These are phyloP conservation scores for Zoanthus solanderi DNA, from an alignment of 92 coral and sea anemone species.

Conservation along the genomic window DNA sequence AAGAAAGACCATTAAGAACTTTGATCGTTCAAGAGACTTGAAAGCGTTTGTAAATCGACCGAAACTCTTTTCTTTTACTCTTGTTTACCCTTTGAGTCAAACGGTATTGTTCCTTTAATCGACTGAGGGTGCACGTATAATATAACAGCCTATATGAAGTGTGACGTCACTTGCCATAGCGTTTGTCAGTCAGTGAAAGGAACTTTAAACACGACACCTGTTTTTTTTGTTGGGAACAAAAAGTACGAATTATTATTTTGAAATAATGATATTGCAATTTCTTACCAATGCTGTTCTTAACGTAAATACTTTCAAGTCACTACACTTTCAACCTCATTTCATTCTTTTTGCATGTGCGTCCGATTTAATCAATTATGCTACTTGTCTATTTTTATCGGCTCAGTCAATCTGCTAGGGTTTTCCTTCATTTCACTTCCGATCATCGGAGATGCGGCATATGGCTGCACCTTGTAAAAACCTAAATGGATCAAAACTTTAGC, in stretches of 20 bases:
- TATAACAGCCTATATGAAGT: neutral
- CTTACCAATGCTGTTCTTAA: neutral
- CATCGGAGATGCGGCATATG: neutral
- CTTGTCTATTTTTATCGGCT: neutral
- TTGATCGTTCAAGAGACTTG: neutral
- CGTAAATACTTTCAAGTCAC: neutral
- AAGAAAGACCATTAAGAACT: neutral
- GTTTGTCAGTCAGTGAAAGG: neutral
- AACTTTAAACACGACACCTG: neutral
- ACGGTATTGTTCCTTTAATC: neutral
- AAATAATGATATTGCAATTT: no score
- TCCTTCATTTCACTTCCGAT: neutral
- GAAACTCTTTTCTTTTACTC: neutral
- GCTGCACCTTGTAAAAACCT: neutral
- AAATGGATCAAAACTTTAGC: neutral
- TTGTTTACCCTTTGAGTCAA: neutral
- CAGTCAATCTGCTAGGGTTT: neutral
- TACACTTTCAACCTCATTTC: neutral
- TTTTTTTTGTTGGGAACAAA: neutral
- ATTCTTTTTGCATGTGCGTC: no score
- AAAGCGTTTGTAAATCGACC: neutral
- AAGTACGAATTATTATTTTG: neutral
- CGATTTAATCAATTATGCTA: neutral
- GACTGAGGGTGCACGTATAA: neutral
- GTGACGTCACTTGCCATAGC: conserved; percentile 34